A percentile compares a stretch with the other conserved stretches of the same genome.
Conservation (phyloP, 2,113 vertebrate genomes). For the Jacana jacana region DNA sequence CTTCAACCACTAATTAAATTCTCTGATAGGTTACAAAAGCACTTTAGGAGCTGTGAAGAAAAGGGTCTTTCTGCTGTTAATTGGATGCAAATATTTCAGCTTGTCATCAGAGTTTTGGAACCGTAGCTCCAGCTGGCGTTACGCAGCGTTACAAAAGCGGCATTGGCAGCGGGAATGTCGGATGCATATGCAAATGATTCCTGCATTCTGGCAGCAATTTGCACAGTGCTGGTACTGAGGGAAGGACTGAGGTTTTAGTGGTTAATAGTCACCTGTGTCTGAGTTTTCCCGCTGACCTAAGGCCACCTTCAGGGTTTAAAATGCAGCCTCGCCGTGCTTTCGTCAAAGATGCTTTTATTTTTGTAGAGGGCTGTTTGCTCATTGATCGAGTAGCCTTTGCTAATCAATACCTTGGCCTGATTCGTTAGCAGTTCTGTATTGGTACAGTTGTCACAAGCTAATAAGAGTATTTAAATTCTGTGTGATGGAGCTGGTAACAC, state of each 20-base stretch:
- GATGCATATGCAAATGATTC: slow-evolving; percentile 4
- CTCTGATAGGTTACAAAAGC: slow-evolving; percentile 15
- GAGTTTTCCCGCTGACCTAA: not conserved
- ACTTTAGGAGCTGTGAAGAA: slow-evolving; percentile 15
- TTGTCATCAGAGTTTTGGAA: slow-evolving; percentile 18
- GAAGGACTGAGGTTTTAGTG: not conserved
- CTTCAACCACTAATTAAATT: slow-evolving; percentile 20
- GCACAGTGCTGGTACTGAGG: not conserved
- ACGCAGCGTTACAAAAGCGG: not conserved
- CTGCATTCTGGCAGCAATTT: not conserved
- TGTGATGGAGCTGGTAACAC: not conserved
- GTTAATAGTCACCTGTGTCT: not conserved
- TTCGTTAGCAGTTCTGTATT: not conserved
- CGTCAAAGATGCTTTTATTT: not conserved
- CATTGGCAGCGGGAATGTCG: not conserved
- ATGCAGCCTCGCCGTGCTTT: not conserved
- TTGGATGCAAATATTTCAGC: slow-evolving; percentile 24
- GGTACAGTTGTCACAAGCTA: not conserved
- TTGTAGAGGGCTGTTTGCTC: not conserved
- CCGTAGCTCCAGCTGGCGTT: slow-evolving; percentile 10
- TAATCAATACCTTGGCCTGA: not conserved
- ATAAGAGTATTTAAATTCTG: not conserved
- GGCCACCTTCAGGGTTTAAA: not conserved
- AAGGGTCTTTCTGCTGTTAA: slow-evolving; percentile 3
- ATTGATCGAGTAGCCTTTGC: not conserved